phyloP scores from a whole-genome alignment of 2,888 invertebrate species.

The Lathronympha strigana region DNA sequence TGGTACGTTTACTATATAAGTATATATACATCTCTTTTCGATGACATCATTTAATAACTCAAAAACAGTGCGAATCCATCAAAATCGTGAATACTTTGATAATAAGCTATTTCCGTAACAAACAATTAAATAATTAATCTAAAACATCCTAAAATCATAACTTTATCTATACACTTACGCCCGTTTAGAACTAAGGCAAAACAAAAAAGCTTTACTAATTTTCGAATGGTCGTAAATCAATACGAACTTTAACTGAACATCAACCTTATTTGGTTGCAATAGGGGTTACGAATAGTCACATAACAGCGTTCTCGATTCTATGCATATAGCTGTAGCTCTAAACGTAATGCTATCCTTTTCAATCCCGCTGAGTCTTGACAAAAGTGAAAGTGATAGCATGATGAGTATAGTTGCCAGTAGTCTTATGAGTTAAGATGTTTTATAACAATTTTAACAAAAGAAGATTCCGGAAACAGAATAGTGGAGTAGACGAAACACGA shows the following conservation, averaged over 20 bases:
- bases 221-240: not conserved
- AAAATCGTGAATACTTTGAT: conserved; percentile 16
- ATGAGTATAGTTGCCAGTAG: not conserved
- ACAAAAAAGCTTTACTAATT: not conserved
- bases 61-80: conserved; percentile 3
- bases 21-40: too few species aligned
- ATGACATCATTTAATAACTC: not conserved
- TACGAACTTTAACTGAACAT: not conserved
- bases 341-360: too few species aligned
- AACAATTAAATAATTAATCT: not conserved
- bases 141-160: conserved; percentile 3
- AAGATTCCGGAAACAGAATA: conserved; percentile 10
- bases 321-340: too few species aligned
- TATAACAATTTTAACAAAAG: not conserved
- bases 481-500: conserved; percentile 15
- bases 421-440: not conserved
- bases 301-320: too few species aligned
- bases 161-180: not conserved
- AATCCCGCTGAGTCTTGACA: too few species aligned
- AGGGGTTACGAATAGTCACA: too few species aligned
- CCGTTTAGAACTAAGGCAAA: not conserved
- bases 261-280: too few species aligned
- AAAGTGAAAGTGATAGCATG: too few species aligned
- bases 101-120: conserved; percentile 8
- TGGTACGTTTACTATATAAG: too few species aligned